Base-by-base conservation (phyloP, 2,888 invertebrate genomes). In the Drosophila neonasuta region DNA sequence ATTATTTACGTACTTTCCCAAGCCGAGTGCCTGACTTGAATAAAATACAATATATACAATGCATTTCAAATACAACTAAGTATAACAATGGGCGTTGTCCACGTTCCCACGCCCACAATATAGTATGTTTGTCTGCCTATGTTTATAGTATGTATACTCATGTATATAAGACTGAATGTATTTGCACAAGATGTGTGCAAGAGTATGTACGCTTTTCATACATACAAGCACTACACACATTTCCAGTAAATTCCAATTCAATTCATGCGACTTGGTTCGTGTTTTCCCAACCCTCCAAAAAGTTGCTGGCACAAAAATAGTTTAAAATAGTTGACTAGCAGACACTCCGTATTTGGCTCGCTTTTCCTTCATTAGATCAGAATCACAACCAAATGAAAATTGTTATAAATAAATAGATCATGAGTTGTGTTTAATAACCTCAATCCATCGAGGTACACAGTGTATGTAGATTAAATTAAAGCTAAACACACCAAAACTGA, bases 261-360 rank as follows among this genome's bases (percentile, higher is more conserved):
- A 77, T 80, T 80, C 78, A 71, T 65, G 66, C 65, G 48, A 44
- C 71, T 64, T 41, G 24, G 50, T 71, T 68, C 82, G 82, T 87
- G 87, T 85, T 86, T 82, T 82, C 85, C 82, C 87, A 82, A 85
- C 87, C 87, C 85, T 72, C 36, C 70, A 64, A 17, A n/a, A 9
- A 32, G n/a, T 30, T 4, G 4, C 7, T 32, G 17, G 2, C 17
- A 6, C 3, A 13, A 11, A 52, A 44, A 29, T 45, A 1, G 6
- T 4, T 8, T 29, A 4, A 3, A 11, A 41, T 17, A 13, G 17
- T 41, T 20, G 24, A 49, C 55, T 6, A 24, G 2, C 15, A 49
- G 24, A 56, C 11, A 32, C 32, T 32, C 9, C 9, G 0, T 32
- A 1, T 32, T 32, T 32, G 24, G 24, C 24, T 24, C 24, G 24